Evolutionary conservation across 2,888 invertebrate species (phyloP).

Genomic region (Agelastica alni): DNA sequence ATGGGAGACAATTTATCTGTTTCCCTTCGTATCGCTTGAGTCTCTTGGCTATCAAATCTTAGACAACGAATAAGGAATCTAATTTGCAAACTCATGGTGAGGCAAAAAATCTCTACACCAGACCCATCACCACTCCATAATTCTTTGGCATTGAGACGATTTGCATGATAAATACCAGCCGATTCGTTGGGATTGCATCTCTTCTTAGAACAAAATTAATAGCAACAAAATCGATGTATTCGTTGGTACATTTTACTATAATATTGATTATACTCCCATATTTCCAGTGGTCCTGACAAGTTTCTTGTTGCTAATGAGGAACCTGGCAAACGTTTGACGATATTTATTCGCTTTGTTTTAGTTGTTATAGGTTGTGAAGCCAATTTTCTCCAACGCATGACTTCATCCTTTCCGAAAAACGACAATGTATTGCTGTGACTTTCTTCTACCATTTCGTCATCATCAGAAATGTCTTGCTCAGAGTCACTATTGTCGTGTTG

Average conservation of each 20-base stretch:
- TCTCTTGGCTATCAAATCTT: no score
- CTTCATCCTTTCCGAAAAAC: slow-evolving; percentile 13
- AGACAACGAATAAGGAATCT: no score
- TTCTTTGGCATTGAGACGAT: slow-evolving; percentile 12
- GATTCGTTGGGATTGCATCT: neutral
- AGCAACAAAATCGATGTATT: slow-evolving; percentile 32
- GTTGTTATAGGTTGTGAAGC: slow-evolving; percentile 1
- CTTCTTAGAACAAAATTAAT: slow-evolving; percentile 2
- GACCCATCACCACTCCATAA: slow-evolving; percentile 18
- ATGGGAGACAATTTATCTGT: slow-evolving; percentile 40
- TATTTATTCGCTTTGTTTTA: slow-evolving; percentile 5
- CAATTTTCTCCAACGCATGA: slow-evolving; percentile 12
- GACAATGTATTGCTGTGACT: slow-evolving; percentile 8
- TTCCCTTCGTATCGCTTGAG: slow-evolving; percentile 14
- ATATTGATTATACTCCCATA: slow-evolving; percentile 39
- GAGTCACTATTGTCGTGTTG: slow-evolving; percentile 15
- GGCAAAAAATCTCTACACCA: slow-evolving; percentile 16
- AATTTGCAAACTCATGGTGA: no score
- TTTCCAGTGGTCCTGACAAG: slow-evolving; percentile 25
- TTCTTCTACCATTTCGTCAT: no score
- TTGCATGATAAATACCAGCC: slow-evolving; percentile 5
- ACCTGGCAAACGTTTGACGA: slow-evolving; percentile 6
- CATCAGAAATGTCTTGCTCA: slow-evolving; percentile 18
- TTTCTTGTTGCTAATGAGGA: slow-evolving; percentile 1
- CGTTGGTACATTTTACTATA: slow-evolving; percentile 39